These are phyloP conservation scores for Leucania comma DNA, from an alignment of 2,888 invertebrate species.

Conservation along the genomic window DNA sequence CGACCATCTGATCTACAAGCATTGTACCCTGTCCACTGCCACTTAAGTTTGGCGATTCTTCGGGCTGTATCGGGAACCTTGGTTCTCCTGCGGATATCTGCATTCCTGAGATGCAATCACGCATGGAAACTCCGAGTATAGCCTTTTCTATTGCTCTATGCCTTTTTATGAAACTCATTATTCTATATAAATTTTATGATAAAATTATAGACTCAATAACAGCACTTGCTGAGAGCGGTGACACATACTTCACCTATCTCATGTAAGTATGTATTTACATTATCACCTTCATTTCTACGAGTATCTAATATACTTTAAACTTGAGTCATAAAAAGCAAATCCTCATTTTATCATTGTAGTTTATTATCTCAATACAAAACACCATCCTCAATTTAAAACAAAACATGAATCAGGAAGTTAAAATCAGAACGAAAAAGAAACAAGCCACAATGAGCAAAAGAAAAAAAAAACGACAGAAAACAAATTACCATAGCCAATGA, in stretches of 20 bases:
- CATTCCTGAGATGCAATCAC: no score
- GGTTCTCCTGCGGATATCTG: no score
- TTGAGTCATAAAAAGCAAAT: background rate
- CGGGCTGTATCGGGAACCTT: no score
- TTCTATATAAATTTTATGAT: no score
- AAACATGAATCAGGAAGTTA: constrained; percentile 23
- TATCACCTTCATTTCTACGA: background rate
- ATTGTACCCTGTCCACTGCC: no score
- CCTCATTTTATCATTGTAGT: background rate
- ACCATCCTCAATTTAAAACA: constrained; percentile 2
- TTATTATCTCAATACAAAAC: background rate
- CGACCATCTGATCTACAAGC: no score
- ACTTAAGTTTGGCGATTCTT: no score
- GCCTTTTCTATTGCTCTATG: no score
- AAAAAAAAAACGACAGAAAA: constrained; percentile 31
- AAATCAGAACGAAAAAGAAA: constrained; percentile 35
- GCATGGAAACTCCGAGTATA: no score
- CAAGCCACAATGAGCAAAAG: constrained; percentile 10
- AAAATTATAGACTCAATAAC: background rate
- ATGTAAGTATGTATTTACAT: background rate
- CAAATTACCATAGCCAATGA: constrained; percentile 53
- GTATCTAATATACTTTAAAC: background rate
- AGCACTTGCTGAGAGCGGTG: background rate
- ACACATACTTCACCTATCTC: background rate
- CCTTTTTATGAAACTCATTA: no score